A percentile compares a stretch with the other conserved stretches of the same genome.
Conservation (phyloP, 2,113 vertebrate species). For the Scartelaos histophorus region DNA sequence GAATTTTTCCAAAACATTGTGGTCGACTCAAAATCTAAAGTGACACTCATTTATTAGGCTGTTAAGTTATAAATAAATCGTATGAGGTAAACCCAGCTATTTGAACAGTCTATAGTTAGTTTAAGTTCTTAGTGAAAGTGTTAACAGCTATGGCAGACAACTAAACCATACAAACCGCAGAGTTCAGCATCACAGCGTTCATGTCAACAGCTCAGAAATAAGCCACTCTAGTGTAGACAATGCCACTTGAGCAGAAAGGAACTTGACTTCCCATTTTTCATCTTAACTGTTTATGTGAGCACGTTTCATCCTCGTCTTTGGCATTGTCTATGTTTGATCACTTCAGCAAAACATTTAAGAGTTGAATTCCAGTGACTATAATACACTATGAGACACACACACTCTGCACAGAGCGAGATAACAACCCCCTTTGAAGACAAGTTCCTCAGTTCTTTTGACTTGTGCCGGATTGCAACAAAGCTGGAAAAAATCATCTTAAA, state of each 20-base stretch:
- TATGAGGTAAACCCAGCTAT: constrained; percentile 5
- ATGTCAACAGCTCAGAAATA: constrained; percentile 29
- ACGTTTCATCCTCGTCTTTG: constrained; percentile 6
- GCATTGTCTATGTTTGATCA: constrained; percentile 36
- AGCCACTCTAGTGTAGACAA: constrained; percentile 23
- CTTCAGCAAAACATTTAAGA: constrained; percentile 32
- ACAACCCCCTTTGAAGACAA: constrained; percentile 50
- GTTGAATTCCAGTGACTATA: constrained; percentile 22
- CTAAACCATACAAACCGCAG: constrained; percentile 19
- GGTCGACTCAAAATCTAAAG: not conserved
- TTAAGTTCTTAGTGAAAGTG: constrained; percentile 5
- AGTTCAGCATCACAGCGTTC: constrained; percentile 24
- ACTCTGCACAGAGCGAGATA: constrained; percentile 26
- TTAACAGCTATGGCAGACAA: constrained; percentile 13
- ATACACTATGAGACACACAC: constrained; percentile 22
- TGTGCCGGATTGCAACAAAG: constrained; percentile 31
- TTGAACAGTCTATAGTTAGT: constrained; percentile 1
- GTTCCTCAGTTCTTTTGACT: constrained; percentile 21
- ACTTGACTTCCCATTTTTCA: constrained; percentile 10
- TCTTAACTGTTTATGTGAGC: not conserved
- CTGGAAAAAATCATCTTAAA: constrained; percentile 1
- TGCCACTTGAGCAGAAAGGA: constrained; percentile 11
- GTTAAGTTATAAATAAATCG: not conserved
- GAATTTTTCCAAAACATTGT: constrained; percentile 48
- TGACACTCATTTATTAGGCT: not conserved